phyloP scores from a whole-genome alignment of 2,888 invertebrate species.

The Epirrhoe alternata region DNA sequence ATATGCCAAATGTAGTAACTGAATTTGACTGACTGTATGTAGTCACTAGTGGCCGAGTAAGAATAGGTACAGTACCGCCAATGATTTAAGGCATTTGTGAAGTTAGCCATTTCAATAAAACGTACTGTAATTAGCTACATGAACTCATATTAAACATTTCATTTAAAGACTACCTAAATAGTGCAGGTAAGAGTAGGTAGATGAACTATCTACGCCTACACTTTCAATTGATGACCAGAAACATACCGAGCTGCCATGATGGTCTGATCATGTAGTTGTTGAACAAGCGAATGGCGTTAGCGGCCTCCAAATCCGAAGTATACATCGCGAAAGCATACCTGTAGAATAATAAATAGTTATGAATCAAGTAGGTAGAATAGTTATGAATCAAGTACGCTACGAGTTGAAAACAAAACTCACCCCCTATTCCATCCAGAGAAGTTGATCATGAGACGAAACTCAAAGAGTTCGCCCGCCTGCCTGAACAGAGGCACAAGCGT shows the following conservation, averaged over 20 bases:
- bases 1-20: no score
- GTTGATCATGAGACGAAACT: slow-evolving; percentile 91
- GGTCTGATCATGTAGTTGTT: slow-evolving; percentile 89
- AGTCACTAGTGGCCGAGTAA: no score
- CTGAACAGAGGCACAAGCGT: slow-evolving; percentile 86
- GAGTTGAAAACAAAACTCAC: slow-evolving; percentile 59
- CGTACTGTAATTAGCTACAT: no score
- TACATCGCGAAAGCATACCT: slow-evolving; percentile 90
- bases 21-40: no score
- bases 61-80: no score
- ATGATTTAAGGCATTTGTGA: no score
- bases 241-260: slow-evolving; percentile 85
- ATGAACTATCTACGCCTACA: no score
- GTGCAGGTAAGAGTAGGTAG: no score
- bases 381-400: neutral
- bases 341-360: slow-evolving; percentile 17
- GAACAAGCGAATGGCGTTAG: slow-evolving; percentile 86
- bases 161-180: no score
- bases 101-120: no score
- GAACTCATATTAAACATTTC: no score
- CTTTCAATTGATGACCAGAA: neutral
- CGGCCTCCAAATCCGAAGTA: slow-evolving; percentile 85
- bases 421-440: slow-evolving; percentile 90
- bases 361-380: neutral
- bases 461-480: slow-evolving; percentile 87